Evolutionary conservation across 2,797 vertebrate genomes (phyloP).

Genomic region (Falco berigora): DNA sequence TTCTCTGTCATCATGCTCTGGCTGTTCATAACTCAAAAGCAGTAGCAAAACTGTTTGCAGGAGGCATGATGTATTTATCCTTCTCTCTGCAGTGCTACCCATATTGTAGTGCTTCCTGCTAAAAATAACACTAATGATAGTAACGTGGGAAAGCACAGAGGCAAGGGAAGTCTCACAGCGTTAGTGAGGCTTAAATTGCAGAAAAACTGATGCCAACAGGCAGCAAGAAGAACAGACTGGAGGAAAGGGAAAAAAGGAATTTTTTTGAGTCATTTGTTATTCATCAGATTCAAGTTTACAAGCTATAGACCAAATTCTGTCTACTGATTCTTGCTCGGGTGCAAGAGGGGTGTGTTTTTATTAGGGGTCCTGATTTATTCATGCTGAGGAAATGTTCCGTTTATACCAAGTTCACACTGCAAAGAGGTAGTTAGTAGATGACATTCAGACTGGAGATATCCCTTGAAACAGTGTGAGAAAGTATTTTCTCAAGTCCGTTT

Average conservation of each 20-base stretch:
- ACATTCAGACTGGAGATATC: neutral
- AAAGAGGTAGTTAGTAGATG: neutral
- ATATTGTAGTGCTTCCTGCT: neutral
- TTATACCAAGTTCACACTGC: neutral
- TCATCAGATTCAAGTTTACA: neutral
- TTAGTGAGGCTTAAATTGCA: neutral
- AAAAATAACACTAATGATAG: neutral
- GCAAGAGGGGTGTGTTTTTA: neutral
- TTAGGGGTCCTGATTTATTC: neutral
- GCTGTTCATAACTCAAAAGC: neutral
- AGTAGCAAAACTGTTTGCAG: neutral
- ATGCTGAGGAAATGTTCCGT: neutral
- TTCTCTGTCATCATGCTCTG: neutral
- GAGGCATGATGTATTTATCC: neutral
- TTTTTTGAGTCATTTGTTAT: neutral
- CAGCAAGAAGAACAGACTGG: neutral
- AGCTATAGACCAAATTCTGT: neutral
- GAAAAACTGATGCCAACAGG: neutral
- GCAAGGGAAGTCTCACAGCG: neutral
- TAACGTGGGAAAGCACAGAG: neutral
- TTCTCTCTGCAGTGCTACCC: neutral
- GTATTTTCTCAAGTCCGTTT: neutral
- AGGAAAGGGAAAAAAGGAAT: neutral
- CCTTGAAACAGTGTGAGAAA: neutral
- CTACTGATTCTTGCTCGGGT: neutral